A percentile compares a stretch with the other conserved stretches of the same genome.
These are phyloP conservation scores for Pao palembangensis DNA, from an alignment of 2,113 vertebrate genomes.

Conservation along the genomic window DNA sequence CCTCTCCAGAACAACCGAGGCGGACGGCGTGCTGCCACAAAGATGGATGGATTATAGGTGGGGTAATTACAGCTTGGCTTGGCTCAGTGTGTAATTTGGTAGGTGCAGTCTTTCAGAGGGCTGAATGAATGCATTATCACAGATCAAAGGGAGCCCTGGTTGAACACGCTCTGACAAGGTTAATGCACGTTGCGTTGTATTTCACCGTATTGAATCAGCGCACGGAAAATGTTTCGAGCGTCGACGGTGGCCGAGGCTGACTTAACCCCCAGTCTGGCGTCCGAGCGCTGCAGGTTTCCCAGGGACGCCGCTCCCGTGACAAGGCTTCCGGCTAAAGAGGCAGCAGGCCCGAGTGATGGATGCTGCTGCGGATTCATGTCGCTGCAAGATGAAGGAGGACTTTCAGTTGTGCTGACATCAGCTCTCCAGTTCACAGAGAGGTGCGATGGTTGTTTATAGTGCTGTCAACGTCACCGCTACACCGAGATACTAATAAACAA, in stretches of 20 bases:
- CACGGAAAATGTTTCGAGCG: slow-evolving; percentile 43
- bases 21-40: slow-evolving; percentile 77
- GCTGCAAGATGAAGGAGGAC: slow-evolving; percentile 71
- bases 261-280: slow-evolving; percentile 20
- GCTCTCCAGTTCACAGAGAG: slow-evolving; percentile 62
- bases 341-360: slow-evolving; percentile 63
- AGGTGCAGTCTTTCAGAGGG: slow-evolving; percentile 57
- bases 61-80: slow-evolving; percentile 68
- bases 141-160: slow-evolving; percentile 53
- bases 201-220: slow-evolving; percentile 54
- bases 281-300: slow-evolving; percentile 30
- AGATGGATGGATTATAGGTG: slow-evolving; percentile 79
- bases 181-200: slow-evolving; percentile 59
- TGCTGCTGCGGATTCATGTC: slow-evolving; percentile 61
- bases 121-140: slow-evolving; percentile 38
- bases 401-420: slow-evolving; percentile 74
- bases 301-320: slow-evolving; percentile 1
- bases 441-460: slow-evolving; percentile 72
- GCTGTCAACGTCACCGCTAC: slow-evolving; percentile 38
- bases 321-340: slow-evolving; percentile 41
- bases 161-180: slow-evolving; percentile 46
- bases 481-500: slow-evolving; percentile 24
- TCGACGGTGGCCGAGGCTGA: slow-evolving; percentile 30
- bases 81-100: slow-evolving; percentile 69
- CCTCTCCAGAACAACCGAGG: slow-evolving; percentile 61